A percentile compares a stretch with the other conserved stretches of the same genome.
Evolutionary conservation across 1,140 invertebrate species (phyloP).

Genomic region (Chironomus tepperi): DNA sequence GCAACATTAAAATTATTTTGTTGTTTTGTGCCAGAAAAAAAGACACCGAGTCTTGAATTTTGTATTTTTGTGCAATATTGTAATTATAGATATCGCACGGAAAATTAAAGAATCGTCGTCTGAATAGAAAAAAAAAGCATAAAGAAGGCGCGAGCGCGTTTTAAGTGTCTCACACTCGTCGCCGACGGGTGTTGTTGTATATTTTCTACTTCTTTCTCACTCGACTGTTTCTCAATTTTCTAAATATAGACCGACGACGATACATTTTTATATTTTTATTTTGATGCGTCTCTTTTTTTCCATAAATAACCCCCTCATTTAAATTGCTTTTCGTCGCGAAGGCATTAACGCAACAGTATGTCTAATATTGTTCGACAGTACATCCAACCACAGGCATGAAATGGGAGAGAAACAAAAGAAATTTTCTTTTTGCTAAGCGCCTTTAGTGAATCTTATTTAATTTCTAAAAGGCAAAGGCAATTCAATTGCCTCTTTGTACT

Average conservation of each 20-base stretch:
- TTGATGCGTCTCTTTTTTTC: constrained; percentile 5
- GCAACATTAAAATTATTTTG: no score
- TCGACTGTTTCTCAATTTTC: not conserved
- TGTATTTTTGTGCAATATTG: no score
- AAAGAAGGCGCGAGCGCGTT: not conserved
- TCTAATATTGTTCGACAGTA: not conserved
- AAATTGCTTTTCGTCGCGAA: constrained; percentile 5
- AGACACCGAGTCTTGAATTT: no score
- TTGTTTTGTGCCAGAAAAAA: no score
- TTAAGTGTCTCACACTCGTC: not conserved
- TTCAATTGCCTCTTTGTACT: no score
- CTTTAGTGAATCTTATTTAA: no score
- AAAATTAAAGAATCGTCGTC: not conserved
- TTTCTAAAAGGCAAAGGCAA: no score
- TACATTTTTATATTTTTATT: not conserved
- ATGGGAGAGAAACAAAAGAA: not conserved
- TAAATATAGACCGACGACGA: not conserved
- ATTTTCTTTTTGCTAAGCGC: not conserved
- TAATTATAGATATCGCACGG: not conserved
- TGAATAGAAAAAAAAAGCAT: not conserved
- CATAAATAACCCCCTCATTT: constrained; percentile 12
- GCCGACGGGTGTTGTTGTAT: not conserved
- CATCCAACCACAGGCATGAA: not conserved
- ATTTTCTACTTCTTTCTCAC: no score
- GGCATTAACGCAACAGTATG: not conserved